Evolutionary conservation across 37 sponge, comb jelly and placozoan species (phyloP).

Genomic region (Bolinopsis microptera): DNA sequence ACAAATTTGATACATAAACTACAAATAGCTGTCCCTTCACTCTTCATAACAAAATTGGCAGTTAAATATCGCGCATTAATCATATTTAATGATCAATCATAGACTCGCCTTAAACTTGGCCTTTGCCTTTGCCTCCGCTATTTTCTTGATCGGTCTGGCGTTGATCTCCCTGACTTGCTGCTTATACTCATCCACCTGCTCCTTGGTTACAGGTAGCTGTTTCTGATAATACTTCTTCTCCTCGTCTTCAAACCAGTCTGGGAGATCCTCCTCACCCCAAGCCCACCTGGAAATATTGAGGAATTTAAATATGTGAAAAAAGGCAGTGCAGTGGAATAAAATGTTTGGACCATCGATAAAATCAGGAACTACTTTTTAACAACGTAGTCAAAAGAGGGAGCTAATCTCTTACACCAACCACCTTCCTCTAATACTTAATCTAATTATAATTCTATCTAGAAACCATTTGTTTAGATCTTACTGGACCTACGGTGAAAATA

Average conservation of each 20-base stretch:
- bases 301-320: background rate
- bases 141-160: constrained; percentile 94
- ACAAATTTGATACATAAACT: no score
- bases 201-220: constrained; percentile 88
- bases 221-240: constrained; percentile 82
- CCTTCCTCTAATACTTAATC: no score
- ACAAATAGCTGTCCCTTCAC: background rate
- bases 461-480: no score
- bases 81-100: no score
- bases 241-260: constrained; percentile 93
- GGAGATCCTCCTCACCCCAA: constrained; percentile 78
- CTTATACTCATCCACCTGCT: constrained; percentile 82
- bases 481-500: no score
- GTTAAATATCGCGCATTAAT: no score
- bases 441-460: no score
- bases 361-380: no score
- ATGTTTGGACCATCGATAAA: background rate
- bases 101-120: constrained; percentile 72
- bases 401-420: no score
- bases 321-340: no score
- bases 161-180: constrained; percentile 82
- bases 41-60: background rate
- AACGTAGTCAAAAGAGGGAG: no score
- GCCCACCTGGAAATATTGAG: constrained; percentile 72
- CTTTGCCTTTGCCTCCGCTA: constrained; percentile 93